Evolutionary conservation across 2,888 invertebrate species (phyloP).

Genomic region (Mesorhabditis sp.): DNA sequence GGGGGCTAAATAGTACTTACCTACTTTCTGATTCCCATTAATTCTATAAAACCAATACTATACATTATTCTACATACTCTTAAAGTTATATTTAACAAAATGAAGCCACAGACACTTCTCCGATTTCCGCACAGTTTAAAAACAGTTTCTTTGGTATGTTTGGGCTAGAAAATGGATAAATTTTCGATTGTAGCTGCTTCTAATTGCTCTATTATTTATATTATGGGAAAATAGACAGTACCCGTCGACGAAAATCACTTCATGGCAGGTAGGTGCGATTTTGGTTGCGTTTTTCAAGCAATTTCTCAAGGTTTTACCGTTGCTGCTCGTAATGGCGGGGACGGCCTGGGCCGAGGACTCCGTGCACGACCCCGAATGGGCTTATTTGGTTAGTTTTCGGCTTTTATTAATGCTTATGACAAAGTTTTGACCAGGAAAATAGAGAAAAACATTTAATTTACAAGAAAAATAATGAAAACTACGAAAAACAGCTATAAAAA

Average conservation of each 20-base stretch:
- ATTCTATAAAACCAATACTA: no score
- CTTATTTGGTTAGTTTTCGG: neutral
- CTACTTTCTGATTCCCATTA: no score
- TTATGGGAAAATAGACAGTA: slow-evolving; percentile 4
- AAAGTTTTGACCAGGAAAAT: no score
- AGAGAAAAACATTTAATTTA: no score
- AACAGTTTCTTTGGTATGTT: neutral
- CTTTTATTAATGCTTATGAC: no score
- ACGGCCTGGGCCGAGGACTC: neutral
- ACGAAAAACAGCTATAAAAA: no score
- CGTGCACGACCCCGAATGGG: neutral
- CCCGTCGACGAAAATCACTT: slow-evolving; percentile 3
- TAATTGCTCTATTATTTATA: neutral
- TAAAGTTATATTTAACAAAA: neutral
- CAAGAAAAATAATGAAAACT: no score
- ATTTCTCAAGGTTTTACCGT: neutral
- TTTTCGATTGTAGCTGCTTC: neutral
- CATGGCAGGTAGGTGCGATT: slow-evolving; percentile 3
- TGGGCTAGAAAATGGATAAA: neutral
- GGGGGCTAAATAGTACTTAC: no score
- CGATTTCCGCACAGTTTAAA: slow-evolving; percentile 1
- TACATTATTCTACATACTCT: no score
- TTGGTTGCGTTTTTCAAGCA: neutral
- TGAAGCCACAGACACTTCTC: neutral
- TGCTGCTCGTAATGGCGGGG: neutral